Conservation (phyloP, 2,113 vertebrate species). For the Casuarius casuarius region DNA sequence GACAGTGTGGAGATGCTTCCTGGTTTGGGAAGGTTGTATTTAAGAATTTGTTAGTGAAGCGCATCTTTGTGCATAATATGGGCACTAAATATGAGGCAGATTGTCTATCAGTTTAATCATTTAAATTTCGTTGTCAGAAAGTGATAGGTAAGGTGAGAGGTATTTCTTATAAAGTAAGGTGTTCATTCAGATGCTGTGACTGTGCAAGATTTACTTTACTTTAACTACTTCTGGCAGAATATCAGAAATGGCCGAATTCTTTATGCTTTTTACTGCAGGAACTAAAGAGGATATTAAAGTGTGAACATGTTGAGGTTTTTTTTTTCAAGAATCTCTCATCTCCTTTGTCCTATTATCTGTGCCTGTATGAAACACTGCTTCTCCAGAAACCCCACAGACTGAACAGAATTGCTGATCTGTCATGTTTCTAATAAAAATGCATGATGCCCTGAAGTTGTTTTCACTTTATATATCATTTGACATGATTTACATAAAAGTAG, state of each 20-base stretch:
- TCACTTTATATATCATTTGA: conserved; percentile 19
- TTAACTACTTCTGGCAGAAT: background rate
- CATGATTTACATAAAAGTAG: conserved; percentile 6
- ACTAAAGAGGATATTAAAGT: background rate
- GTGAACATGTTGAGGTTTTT: background rate
- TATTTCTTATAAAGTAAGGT: background rate
- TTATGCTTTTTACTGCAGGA: background rate
- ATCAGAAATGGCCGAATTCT: background rate
- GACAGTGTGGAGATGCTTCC: background rate
- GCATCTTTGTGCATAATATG: background rate
- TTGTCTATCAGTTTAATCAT: background rate
- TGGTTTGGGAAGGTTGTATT: background rate
- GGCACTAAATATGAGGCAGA: background rate
- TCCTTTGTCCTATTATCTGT: background rate
- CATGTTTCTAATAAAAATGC: conserved; percentile 3
- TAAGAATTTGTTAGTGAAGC: background rate
- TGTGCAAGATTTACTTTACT: conserved; percentile 6
- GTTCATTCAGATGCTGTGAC: background rate
- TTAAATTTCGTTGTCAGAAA: conserved; percentile 37
- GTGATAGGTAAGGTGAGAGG: background rate
- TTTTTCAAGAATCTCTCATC: background rate
- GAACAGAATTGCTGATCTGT: conserved; percentile 29
- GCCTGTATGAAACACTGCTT: background rate
- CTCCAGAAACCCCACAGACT: background rate
- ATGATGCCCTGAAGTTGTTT: conserved; percentile 21